A percentile compares a stretch with the other conserved stretches of the same genome.
phyloP scores from a whole-genome alignment of 2,888 invertebrate genomes.

The Chrysolina americana region DNA sequence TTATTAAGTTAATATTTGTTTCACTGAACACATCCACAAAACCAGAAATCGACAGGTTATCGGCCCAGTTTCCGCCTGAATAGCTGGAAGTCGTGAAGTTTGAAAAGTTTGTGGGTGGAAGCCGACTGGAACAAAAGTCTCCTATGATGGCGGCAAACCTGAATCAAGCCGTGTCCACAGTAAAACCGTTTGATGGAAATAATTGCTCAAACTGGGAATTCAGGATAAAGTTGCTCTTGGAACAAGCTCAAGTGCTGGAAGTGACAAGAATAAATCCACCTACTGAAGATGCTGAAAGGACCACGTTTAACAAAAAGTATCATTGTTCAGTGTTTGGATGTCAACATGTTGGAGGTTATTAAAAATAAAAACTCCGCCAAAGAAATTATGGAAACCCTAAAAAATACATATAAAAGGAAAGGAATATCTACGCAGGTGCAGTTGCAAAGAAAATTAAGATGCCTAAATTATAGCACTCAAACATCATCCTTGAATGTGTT shows the following conservation, averaged over 20 bases:
- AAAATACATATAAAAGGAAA: conserved; percentile 4
- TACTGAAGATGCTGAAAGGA: conserved; percentile 12
- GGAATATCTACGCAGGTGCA: conserved; percentile 33
- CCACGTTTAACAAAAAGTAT: conserved; percentile 19
- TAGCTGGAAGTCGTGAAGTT: too few species aligned
- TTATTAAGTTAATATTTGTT: background rate
- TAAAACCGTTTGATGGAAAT: conserved; percentile 26
- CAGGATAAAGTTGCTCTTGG: conserved; percentile 15
- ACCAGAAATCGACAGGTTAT: too few species aligned
- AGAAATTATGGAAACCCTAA: conserved; percentile 11
- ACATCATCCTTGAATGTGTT: conserved; percentile 12
- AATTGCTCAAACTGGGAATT: conserved; percentile 23
- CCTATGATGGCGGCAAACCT: too few species aligned
- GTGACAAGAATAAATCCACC: conserved; percentile 18
- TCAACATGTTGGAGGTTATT: conserved; percentile 28
- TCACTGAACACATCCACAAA: background rate
- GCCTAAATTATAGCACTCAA: conserved; percentile 25
- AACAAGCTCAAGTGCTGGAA: conserved; percentile 20
- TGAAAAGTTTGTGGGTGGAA: too few species aligned
- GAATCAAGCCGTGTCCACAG: background rate
- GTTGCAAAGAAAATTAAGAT: conserved; percentile 34
- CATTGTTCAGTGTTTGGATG: conserved; percentile 18
- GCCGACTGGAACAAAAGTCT: too few species aligned
- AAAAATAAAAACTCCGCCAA: conserved; percentile 12
- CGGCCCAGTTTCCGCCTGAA: too few species aligned